phyloP scores from a whole-genome alignment of 2,113 vertebrate species.

The Lophius piscatorius region DNA sequence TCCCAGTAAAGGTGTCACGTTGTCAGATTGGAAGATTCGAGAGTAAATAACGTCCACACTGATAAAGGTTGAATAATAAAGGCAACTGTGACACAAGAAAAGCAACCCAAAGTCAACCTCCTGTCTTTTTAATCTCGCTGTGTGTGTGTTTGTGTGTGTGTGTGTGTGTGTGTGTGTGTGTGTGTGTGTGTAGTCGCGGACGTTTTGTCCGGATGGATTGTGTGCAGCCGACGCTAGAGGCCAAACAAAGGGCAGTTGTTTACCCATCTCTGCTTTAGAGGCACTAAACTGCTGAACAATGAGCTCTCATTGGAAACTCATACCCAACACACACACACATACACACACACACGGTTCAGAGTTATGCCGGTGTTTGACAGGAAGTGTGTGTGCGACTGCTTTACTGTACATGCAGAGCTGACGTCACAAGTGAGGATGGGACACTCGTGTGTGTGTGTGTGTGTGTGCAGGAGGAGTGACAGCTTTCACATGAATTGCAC shows the following conservation, averaged over 20 bases:
- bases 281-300: constrained; percentile 43
- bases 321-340: constrained; percentile 5
- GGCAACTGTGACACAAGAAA: neutral
- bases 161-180: neutral
- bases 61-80: neutral
- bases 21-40: too few species aligned
- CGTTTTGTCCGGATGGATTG: constrained; percentile 40
- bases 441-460: neutral
- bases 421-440: constrained; percentile 4
- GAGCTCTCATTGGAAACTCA: constrained; percentile 28
- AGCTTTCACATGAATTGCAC: constrained; percentile 30
- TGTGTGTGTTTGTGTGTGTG: constrained; percentile 1
- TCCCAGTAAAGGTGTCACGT: neutral
- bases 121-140: neutral
- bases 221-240: constrained; percentile 35
- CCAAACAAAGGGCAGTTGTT: constrained; percentile 60
- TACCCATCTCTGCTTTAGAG: constrained; percentile 57
- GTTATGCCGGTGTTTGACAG: constrained; percentile 35
- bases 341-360: constrained; percentile 26
- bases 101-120: neutral
- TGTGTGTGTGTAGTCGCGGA: constrained; percentile 35
- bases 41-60: neutral
- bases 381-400: constrained; percentile 20
- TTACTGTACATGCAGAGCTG: constrained; percentile 41
- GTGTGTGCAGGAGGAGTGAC: constrained; percentile 8